phyloP scores from a whole-genome alignment of 2,888 invertebrate species.

The Yponomeuta cagnagella region DNA sequence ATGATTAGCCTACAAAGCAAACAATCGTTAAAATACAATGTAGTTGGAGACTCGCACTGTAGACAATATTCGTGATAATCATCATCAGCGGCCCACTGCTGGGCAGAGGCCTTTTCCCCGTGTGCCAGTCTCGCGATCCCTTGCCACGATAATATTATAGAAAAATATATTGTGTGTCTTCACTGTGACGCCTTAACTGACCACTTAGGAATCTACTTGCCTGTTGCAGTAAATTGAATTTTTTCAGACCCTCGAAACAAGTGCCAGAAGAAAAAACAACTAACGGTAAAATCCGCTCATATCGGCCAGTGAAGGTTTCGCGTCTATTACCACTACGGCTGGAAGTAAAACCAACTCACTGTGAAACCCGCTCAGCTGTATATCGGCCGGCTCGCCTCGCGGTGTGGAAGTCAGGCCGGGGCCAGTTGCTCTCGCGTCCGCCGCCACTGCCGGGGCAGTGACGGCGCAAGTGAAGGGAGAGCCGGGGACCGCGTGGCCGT shows the following conservation, averaged over 20 bases:
- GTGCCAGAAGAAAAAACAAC: slow-evolving; percentile 22
- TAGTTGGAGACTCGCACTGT: background rate
- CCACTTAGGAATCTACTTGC: too few species aligned
- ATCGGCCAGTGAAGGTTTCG: slow-evolving; percentile 40
- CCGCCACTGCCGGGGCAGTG: slow-evolving; percentile 58
- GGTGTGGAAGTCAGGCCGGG: slow-evolving; percentile 59
- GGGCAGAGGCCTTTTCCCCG: too few species aligned
- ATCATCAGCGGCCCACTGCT: too few species aligned
- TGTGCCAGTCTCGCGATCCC: too few species aligned
- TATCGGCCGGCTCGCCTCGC: slow-evolving; percentile 56
- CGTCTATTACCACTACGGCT: slow-evolving; percentile 36
- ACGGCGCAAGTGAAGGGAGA: slow-evolving; percentile 97
- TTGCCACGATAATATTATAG: too few species aligned
- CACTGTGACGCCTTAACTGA: too few species aligned
- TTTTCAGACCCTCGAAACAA: background rate
- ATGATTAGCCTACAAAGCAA: background rate
- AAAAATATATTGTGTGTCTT: too few species aligned
- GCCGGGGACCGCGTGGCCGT: slow-evolving; percentile 86
- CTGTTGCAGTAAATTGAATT: too few species aligned
- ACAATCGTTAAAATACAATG: background rate
- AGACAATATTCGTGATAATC: too few species aligned
- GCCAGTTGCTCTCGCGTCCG: slow-evolving; percentile 61
- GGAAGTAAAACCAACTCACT: slow-evolving; percentile 36
- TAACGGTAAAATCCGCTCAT: slow-evolving; percentile 61
- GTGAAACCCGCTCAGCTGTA: slow-evolving; percentile 64